Conservation (phyloP, 2,888 invertebrate species). For the Epirrita christyi region DNA sequence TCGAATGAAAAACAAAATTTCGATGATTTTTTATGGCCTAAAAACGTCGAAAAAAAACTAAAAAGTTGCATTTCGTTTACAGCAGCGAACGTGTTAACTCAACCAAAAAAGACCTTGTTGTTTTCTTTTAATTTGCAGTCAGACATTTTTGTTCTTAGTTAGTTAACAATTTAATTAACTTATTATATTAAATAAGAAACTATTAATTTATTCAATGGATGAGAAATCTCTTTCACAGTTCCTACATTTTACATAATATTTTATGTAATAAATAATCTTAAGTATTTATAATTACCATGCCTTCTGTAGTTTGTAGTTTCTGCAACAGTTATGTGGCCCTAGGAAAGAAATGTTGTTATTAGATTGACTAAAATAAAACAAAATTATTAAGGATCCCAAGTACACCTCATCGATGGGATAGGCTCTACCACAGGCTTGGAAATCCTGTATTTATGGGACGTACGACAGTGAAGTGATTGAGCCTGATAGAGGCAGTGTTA, state of each 20-base stretch:
- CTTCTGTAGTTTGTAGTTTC: slow-evolving; percentile 4
- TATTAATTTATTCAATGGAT: no score
- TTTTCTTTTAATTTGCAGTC: neutral
- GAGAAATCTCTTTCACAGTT: neutral
- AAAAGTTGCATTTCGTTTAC: no score
- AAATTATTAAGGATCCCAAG: no score
- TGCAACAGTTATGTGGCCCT: slow-evolving; percentile 51
- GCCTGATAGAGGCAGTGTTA: no score
- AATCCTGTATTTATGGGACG: no score
- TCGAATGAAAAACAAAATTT: no score
- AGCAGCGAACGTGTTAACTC: no score
- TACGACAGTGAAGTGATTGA: no score
- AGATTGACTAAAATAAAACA: neutral
- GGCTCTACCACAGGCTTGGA: no score
- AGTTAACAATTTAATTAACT: neutral
- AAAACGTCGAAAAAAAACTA: no score
- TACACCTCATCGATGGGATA: no score
- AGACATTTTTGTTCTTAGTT: neutral
- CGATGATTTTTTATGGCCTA: no score
- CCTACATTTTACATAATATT: slow-evolving; percentile 4
- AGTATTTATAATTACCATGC: slow-evolving; percentile 8
- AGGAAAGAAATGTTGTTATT: slow-evolving; percentile 26
- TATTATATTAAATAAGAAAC: neutral
- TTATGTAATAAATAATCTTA: slow-evolving; percentile 20
- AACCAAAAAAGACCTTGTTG: neutral